Percentiles rank a stretch among this genome's conserved stretches.
Evolutionary conservation across 2,888 invertebrate species (phyloP).

Genomic region (Reticulitermes lucifugus): DNA sequence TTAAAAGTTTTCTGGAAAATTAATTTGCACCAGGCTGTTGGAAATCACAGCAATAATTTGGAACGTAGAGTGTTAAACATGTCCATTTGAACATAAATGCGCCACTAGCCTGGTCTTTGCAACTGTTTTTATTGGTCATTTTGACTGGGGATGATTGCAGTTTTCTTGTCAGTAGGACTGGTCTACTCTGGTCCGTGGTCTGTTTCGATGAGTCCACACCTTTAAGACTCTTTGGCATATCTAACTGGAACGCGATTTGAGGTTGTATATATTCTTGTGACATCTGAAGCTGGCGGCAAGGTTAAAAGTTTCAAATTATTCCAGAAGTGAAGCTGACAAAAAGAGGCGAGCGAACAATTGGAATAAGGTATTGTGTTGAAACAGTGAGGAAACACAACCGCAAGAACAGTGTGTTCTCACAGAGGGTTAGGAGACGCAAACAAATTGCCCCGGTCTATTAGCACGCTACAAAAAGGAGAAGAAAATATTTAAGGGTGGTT

Average conservation of each 20-base stretch:
- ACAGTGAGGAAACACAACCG: not conserved
- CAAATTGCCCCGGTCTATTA: slow-evolving; percentile 8
- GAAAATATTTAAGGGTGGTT: slow-evolving; percentile 13
- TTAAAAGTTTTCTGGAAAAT: too few species aligned
- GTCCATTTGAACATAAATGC: too few species aligned
- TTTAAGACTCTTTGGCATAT: not conserved
- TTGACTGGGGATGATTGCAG: too few species aligned
- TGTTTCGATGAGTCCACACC: too few species aligned
- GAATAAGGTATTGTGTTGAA: not conserved
- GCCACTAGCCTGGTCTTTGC: too few species aligned
- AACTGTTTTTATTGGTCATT: too few species aligned
- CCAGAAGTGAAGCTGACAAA: not conserved
- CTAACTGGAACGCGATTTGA: not conserved
- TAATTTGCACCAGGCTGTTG: too few species aligned
- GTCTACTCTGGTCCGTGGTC: too few species aligned
- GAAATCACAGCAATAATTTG: too few species aligned
- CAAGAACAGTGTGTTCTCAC: not conserved
- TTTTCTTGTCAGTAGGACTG: too few species aligned
- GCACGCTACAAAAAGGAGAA: not conserved
- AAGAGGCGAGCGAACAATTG: not conserved
- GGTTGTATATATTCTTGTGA: not conserved
- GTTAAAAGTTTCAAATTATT: not conserved
- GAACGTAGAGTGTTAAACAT: too few species aligned
- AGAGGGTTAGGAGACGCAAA: not conserved
- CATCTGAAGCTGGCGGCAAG: not conserved